A percentile compares a stretch with the other conserved stretches of the same genome.
Conservation (phyloP, 2,888 invertebrate genomes). For the Cerastis leucographa region DNA sequence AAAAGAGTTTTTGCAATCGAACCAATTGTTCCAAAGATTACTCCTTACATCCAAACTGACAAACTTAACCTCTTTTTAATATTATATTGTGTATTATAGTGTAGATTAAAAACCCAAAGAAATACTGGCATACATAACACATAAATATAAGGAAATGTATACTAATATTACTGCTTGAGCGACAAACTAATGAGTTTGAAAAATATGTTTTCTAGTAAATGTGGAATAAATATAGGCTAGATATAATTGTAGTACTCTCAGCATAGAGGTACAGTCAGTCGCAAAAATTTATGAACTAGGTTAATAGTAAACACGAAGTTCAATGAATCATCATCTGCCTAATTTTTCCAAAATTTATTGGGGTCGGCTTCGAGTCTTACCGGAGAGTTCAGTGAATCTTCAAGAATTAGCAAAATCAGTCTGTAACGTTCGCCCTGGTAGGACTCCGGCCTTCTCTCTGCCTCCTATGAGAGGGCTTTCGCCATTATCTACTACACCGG, state of each 20-base stretch:
- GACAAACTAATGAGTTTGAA: slow-evolving; percentile 56
- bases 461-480: too few relatives aligned
- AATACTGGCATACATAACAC: slow-evolving; percentile 34
- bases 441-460: too few relatives aligned
- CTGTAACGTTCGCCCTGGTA: too few relatives aligned
- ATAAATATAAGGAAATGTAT: slow-evolving; percentile 49
- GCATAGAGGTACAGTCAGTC: slow-evolving; percentile 26
- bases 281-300: not conserved
- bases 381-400: too few relatives aligned
- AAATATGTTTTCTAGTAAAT: slow-evolving; percentile 54
- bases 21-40: too few relatives aligned
- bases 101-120: not conserved
- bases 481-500: too few relatives aligned
- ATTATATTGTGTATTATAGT: not conserved
- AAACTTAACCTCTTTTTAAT: too few relatives aligned
- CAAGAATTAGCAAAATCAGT: too few relatives aligned
- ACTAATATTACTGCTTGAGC: slow-evolving; percentile 24
- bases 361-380: not conserved
- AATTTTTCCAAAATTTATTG: not conserved
- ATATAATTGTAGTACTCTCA: slow-evolving; percentile 59
- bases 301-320: not conserved
- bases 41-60: too few relatives aligned
- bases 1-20: too few relatives aligned
- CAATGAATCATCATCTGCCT: not conserved
- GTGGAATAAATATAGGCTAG: slow-evolving; percentile 51